Evolutionary conservation across 2,113 vertebrate species (phyloP).

Genomic region (Cygnus atratus): DNA sequence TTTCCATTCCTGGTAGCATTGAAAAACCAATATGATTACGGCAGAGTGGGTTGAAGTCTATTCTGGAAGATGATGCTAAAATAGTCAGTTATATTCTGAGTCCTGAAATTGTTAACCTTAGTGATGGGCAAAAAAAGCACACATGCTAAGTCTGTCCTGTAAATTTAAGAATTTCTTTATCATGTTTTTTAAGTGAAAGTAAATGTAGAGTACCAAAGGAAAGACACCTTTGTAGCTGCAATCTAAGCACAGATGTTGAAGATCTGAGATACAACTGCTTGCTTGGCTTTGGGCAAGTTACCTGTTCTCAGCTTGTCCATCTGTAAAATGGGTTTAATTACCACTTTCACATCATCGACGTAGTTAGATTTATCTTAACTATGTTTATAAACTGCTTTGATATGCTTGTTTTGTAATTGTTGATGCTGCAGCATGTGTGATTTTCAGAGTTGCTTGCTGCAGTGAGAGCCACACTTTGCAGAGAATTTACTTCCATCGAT

Average conservation of each 20-base stretch:
- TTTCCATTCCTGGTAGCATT: constrained; percentile 21
- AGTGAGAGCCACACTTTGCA: neutral
- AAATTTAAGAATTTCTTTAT: neutral
- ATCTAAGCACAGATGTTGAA: neutral
- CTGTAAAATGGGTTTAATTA: constrained; percentile 42
- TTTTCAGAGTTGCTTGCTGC: constrained; percentile 5
- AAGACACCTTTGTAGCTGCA: neutral
- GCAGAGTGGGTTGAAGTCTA: constrained; percentile 6
- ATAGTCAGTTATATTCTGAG: constrained; percentile 45
- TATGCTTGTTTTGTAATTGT: neutral
- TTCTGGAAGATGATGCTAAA: constrained; percentile 12
- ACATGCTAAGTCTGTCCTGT: neutral
- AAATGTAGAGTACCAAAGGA: neutral
- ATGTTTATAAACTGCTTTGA: neutral
- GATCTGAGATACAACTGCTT: neutral
- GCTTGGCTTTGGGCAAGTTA: neutral
- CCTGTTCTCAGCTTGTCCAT: constrained; percentile 2
- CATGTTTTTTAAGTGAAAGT: neutral
- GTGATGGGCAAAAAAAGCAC: neutral
- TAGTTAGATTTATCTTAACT: neutral
- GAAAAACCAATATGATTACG: neutral
- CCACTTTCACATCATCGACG: neutral
- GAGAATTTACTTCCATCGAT: neutral
- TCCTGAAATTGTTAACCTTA: constrained; percentile 38
- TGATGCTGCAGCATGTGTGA: neutral